These are phyloP conservation scores for Pollimyrus isidori DNA, from an alignment of 2,113 vertebrate genomes.

Conservation along the genomic window DNA sequence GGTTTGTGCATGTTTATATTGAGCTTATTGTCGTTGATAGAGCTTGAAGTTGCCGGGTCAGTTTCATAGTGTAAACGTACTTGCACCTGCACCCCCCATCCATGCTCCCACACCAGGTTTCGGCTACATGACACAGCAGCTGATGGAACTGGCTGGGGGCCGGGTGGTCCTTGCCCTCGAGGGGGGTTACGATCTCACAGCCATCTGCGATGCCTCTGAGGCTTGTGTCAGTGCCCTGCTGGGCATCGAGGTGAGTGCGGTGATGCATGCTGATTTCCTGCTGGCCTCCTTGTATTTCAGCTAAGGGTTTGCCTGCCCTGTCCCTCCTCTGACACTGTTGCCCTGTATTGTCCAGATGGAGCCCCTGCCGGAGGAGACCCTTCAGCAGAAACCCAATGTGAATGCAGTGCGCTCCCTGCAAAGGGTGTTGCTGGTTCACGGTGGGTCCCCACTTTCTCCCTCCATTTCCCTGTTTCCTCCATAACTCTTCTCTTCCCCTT, in stretches of 20 bases:
- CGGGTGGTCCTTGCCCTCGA: slow-evolving; percentile 78
- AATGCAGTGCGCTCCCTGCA: slow-evolving; percentile 76
- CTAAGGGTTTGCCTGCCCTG: not conserved
- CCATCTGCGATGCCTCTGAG: slow-evolving; percentile 85
- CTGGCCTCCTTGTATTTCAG: not conserved
- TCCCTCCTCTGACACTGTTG: not conserved
- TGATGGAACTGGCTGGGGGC: slow-evolving; percentile 83
- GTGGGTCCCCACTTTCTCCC: slow-evolving; percentile 60
- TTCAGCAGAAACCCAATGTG: slow-evolving; percentile 75
- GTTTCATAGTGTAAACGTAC: not conserved
- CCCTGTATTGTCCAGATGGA: slow-evolving; percentile 60
- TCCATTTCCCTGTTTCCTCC: not conserved
- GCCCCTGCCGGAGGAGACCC: slow-evolving; percentile 66
- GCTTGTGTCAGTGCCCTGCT: slow-evolving; percentile 81
- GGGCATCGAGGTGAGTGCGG: slow-evolving; percentile 72
- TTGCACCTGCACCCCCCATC: not conserved
- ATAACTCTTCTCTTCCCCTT: not conserved
- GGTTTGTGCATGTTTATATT: not conserved
- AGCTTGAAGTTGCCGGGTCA: not conserved
- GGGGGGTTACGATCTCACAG: slow-evolving; percentile 80
- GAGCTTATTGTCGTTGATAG: not conserved
- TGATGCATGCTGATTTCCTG: not conserved
- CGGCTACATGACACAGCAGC: slow-evolving; percentile 83
- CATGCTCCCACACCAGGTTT: slow-evolving; percentile 63
- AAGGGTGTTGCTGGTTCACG: slow-evolving; percentile 74